Conservation (phyloP, 2,113 vertebrate genomes). For the Peromyscus polionotus region DNA sequence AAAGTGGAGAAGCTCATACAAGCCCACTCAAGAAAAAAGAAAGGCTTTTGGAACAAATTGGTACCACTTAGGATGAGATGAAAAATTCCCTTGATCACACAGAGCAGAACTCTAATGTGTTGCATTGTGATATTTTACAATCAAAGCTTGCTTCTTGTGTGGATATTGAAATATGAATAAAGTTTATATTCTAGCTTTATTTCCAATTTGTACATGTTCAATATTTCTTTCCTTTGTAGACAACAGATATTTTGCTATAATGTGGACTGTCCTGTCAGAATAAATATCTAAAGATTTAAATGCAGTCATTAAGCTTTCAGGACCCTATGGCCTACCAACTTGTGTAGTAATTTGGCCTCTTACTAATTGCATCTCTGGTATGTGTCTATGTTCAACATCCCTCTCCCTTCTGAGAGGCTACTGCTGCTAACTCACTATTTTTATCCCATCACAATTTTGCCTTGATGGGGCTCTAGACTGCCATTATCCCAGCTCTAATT, state of each 20-base stretch:
- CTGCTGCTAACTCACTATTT: neutral
- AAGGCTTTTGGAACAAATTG: constrained; percentile 3
- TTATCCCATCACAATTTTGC: neutral
- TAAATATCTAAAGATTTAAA: constrained; percentile 18
- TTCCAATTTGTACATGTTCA: constrained; percentile 6
- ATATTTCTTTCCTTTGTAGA: neutral
- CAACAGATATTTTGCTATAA: neutral
- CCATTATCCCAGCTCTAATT: neutral
- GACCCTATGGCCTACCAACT: neutral
- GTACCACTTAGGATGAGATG: constrained; percentile 15
- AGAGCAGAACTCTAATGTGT: neutral
- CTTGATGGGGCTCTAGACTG: neutral
- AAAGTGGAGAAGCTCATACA: constrained; percentile 31
- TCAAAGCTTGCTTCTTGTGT: neutral
- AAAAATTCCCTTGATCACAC: neutral
- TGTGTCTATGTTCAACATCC: neutral
- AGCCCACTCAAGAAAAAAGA: constrained; percentile 1
- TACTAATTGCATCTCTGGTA: neutral
- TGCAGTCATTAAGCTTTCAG: neutral
- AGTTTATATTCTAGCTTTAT: constrained; percentile 2
- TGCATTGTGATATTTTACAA: neutral
- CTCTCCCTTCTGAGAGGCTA: neutral
- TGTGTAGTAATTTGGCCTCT: neutral
- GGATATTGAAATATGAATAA: neutral
- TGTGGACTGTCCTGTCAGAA: neutral